Conservation (phyloP, 2,113 vertebrate species). For the Vireo altiloquus region DNA sequence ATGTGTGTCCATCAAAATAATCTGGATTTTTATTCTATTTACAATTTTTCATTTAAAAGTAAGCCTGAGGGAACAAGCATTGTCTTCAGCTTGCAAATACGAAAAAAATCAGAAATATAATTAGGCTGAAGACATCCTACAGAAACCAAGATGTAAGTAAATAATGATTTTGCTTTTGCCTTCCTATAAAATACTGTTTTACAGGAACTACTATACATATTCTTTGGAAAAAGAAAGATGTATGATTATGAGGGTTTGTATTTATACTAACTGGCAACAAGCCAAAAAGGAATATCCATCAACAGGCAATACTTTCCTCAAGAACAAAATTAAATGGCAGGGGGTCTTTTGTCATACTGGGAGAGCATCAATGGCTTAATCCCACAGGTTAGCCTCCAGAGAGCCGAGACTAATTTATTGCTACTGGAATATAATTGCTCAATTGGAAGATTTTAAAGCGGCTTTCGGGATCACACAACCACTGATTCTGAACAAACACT, state of each 20-base stretch:
- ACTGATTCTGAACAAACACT: background rate
- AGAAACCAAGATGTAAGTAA: slow-evolving; percentile 17
- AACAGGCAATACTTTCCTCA: background rate
- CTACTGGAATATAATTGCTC: background rate
- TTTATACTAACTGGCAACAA: background rate
- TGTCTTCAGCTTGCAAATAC: background rate
- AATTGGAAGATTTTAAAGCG: background rate
- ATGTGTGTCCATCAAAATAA: slow-evolving; percentile 3
- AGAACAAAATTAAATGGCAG: slow-evolving; percentile 16
- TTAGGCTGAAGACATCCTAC: background rate
- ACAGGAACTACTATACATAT: background rate
- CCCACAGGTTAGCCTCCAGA: background rate
- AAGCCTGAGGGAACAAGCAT: slow-evolving; percentile 22
- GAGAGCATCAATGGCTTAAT: background rate
- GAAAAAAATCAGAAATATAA: slow-evolving; percentile 37
- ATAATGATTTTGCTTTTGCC: background rate
- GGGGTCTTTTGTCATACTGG: background rate
- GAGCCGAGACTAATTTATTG: background rate
- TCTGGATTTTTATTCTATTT: slow-evolving; percentile 46
- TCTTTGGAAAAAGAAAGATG: background rate
- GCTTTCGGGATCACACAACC: background rate
- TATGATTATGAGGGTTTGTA: background rate
- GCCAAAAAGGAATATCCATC: background rate
- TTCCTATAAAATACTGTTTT: background rate
- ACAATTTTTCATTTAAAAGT: slow-evolving; percentile 13